Percentiles rank a stretch among this genome's conserved stretches.
phyloP scores from a whole-genome alignment of 2,113 vertebrate genomes.

The Oncorhynchus mykiss region DNA sequence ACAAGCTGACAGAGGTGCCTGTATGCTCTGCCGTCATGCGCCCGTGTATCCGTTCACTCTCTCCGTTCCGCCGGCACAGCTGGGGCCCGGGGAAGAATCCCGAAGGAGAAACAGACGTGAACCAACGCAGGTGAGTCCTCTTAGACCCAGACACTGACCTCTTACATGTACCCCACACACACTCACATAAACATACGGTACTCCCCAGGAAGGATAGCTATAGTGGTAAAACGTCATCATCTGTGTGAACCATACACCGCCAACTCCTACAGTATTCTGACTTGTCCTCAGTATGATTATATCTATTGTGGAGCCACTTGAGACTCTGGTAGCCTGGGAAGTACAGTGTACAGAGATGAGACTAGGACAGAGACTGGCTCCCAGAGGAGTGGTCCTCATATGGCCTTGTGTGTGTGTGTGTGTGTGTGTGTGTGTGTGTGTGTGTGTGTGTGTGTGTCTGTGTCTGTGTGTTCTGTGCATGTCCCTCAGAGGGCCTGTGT shows the following conservation, averaged over 20 bases:
- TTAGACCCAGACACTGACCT: background rate
- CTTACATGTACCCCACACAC: background rate
- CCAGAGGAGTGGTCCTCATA: background rate
- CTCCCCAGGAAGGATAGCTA: background rate
- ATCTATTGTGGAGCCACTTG: background rate
- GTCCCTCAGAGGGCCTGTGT: background rate
- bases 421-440: background rate
- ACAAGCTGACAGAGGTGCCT: conserved; percentile 13
- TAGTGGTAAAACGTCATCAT: no score
- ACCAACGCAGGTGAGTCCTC: conserved; percentile 80
- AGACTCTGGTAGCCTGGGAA: background rate
- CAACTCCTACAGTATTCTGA: background rate
- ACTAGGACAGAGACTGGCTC: background rate
- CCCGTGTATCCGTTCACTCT: conserved; percentile 74
- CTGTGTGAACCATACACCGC: background rate
- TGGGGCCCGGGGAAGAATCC: conserved; percentile 85
- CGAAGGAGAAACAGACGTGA: conserved; percentile 70
- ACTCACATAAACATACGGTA: background rate
- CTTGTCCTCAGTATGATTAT: no score
- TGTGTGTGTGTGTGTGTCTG: background rate
- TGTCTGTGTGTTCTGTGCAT: background rate
- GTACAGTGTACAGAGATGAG: background rate
- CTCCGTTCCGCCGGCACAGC: conserved; percentile 88
- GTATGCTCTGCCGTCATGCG: conserved; percentile 66
- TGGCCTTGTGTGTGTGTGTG: background rate